Base-by-base conservation (phyloP, 2,888 invertebrate genomes). In the Thymelicus sylvestris region DNA sequence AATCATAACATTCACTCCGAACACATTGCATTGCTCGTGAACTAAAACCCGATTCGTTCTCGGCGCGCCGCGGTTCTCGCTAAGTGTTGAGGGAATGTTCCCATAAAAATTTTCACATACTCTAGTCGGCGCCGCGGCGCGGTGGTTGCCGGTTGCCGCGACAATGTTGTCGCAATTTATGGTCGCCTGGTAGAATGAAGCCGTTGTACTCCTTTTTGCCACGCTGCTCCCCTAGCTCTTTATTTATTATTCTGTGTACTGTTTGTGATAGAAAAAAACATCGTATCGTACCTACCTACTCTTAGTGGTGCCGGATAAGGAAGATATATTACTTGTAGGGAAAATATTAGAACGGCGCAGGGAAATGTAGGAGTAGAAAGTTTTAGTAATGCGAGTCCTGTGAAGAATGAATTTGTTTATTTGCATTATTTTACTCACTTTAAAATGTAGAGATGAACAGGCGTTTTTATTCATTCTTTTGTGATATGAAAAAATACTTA, bases 161-260 rank as follows among this genome's bases (percentile, higher is more conserved):
- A 68, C 67, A 68, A 68, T 68, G 67, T 68, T 62, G 67, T 47
- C 24, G 41, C 67, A 47, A 68, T 68, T 68, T 68, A 68, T 62
- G 62, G 55, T 55, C 62, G 24, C 67, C 62, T 62, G 62, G 67
- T 68, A 68, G 62, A 68, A 62, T 62, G 67, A 62, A 68, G 67
- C 67, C 62, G 67, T 68, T 55, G 60, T 61, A 55, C 31, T 10
- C 8, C 38, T 62, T 68, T 68, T 68, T 68, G 67, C 52, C 52
- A 4, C 50, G 67, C 52, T 55, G 57, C 52, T 15, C 38, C 47
- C 67, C 31, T 48, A 57, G 44, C 52, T 6, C 3, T 59, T 59
- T 59, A 61, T 68, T 68, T 57, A 68, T 68, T 61, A 19, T 52
- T 52, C 65, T 65, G 65, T 65, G 65, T 50, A 65, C 64, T n/a